Base-by-base conservation (phyloP, 2,797 vertebrate genomes). In the Gila robusta region DNA sequence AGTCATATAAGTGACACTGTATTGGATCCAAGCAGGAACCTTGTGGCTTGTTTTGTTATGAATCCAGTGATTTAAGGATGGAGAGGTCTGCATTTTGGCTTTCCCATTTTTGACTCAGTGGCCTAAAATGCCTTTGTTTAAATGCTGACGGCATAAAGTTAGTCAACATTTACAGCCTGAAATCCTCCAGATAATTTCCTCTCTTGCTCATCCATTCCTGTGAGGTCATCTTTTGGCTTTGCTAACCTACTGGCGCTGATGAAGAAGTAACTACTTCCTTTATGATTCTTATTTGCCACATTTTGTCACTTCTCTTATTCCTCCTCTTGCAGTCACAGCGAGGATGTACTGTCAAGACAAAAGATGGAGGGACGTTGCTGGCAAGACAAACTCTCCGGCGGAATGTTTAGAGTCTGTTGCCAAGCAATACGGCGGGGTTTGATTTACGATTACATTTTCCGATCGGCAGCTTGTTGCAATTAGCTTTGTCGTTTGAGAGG, bases 341-440 rank as follows among this genome's bases (percentile, higher is more conserved):
- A 83, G 84, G 81, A 84, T 71, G 77, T 64, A 54, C 52, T 9
- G 39, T 64, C 10, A 56, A 80, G 77, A 80, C n/a, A 64, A 62
- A 54, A 59, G 74, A 26, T 81, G 80, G 85, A 90, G 84, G 89
- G 86, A 89, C 88, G 89, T 89, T 92, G 91, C 90, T 94, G 93
- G 94, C 93, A 90, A 92, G 92, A 93, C 92, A 92, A 94, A 44
- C 21, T 26, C 82, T 81, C 73, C 91, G 91, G 91, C 92, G 86
- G 92, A 92, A 93, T 94, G 94, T 94, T 95, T 95, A 91, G 87
- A 91, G 89, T 91, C 88, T 56, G 94, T 95, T 94, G 94, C 94
- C 93, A 94, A 92, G 94, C 93, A 92, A 92, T 93, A 62, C 67
- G 92, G 91, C 92, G 91, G 90, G 92, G 92, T 95, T 92, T 93